Conservation (phyloP, 2,797 vertebrate genomes). For the Rhinophrynus dorsalis region DNA sequence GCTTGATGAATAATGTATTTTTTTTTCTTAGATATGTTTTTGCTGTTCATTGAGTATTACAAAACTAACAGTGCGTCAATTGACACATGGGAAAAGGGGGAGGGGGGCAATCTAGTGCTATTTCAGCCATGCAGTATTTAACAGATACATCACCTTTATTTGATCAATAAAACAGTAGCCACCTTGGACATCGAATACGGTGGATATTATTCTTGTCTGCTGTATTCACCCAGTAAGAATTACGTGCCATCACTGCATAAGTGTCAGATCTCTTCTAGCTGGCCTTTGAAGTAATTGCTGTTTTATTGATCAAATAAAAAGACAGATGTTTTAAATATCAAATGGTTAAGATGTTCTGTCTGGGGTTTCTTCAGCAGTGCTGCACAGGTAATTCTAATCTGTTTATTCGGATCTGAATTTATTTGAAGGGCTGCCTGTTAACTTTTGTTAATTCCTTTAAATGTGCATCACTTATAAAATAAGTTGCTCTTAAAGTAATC, state of each 20-base stretch:
- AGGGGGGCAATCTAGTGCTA: not conserved
- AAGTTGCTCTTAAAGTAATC: not conserved
- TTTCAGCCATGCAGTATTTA: conserved; percentile 10
- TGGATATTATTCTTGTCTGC: conserved; percentile 2
- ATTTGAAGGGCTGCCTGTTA: not conserved
- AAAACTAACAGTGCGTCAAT: not conserved
- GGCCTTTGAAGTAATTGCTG: conserved; percentile 26
- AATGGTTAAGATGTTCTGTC: conserved; percentile 7
- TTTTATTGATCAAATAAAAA: conserved; percentile 23
- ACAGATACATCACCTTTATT: conserved; percentile 2
- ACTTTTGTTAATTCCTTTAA: not conserved
- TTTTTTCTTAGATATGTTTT: conserved; percentile 9
- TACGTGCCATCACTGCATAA: conserved; percentile 5
- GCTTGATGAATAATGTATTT: conserved; percentile 35
- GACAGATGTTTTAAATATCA: conserved; percentile 23
- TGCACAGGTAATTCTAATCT: not conserved
- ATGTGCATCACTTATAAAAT: not conserved
- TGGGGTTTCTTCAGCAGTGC: not conserved
- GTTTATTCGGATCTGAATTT: not conserved
- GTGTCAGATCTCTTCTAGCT: not conserved
- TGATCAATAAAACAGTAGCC: conserved; percentile 23
- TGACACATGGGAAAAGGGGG: not conserved
- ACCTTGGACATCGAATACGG: not conserved
- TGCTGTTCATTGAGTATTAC: not conserved
- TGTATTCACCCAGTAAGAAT: not conserved